Evolutionary conservation across 2,113 vertebrate genomes (phyloP), one percentile per base, ranked within the genome.

Genomic region (Eurypyga helias): DNA sequence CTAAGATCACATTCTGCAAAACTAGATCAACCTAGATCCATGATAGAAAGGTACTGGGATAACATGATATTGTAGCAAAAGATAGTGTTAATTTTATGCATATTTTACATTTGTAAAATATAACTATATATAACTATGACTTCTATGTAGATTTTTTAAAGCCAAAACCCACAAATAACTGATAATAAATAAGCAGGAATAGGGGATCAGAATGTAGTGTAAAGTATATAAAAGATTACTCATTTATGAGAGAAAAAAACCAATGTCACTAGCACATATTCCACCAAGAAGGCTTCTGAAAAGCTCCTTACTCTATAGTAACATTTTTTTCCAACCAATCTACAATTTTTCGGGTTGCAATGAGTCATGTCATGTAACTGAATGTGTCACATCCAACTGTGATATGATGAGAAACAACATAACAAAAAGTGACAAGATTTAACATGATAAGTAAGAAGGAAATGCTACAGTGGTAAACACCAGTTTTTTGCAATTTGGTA

Each of bases 401-500:
- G n/a, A 81, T 87, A 96, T 89, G 93, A 96, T 94, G 93, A 96
- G 94, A 97, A 96, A 89, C 52, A 62, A 69, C 66, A 96, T 72
- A 93, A 66, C 70, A 96, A 95, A 96, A 92, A 79, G 88, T 96
- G 94, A 97, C 91, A 94, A 95, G 90, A 91, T 86, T 93, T 89
- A 95, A 96, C 89, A 72, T 52, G 90, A 92, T 91, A 95, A 93
- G 90, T 70, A 95, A 88, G 72, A 95, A 87, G 92, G 95, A 97
- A 95, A 95, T 96, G 51, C 70, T 66, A 77, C 80, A 73, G 95
- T 85, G 87, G 67, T 83, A 48, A 46, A 94, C 76, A 93, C 41
- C 88, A 93, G 83, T 93, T 96, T 93, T 92, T 93, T 92, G 62
- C 90, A 97, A 87, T 95, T 95, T 93, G 69, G 57, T 93, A 54